A percentile compares a stretch with the other conserved stretches of the same genome.
These are phyloP conservation scores for Yponomeuta evonymella DNA, from an alignment of 2,888 invertebrate genomes.

Conservation along the genomic window DNA sequence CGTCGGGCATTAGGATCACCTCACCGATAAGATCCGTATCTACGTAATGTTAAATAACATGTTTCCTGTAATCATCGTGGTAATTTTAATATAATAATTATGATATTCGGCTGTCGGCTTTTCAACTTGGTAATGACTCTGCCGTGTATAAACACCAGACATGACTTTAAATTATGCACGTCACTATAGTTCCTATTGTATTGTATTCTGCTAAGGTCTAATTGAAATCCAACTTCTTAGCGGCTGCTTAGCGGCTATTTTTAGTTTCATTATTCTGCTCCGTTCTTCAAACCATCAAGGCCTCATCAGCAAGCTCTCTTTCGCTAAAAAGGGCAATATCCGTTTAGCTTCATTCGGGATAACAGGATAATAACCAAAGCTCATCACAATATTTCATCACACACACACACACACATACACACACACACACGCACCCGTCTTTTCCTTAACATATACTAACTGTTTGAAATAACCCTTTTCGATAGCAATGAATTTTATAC, in stretches of 20 bases:
- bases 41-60: slow-evolving; percentile 68
- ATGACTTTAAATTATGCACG: no score
- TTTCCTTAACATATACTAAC: background rate
- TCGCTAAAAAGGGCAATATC: background rate
- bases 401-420: background rate
- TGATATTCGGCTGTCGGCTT: slow-evolving; percentile 59
- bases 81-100: slow-evolving; percentile 74
- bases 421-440: background rate
- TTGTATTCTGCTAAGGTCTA: background rate
- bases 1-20: slow-evolving; percentile 66
- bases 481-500: background rate
- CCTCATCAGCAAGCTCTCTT: background rate
- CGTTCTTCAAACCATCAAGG: background rate
- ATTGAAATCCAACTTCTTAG: background rate
- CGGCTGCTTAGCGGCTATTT: background rate
- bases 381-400: background rate
- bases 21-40: slow-evolving; percentile 67
- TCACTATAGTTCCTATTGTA: background rate
- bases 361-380: background rate
- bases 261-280: background rate
- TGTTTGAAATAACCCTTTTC: background rate
- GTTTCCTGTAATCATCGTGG: slow-evolving; percentile 73
- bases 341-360: background rate
- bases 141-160: background rate
- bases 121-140: slow-evolving; percentile 46